These are phyloP conservation scores for Pangasius djambal DNA, from an alignment of 2,797 vertebrate species.

Conservation along the genomic window DNA sequence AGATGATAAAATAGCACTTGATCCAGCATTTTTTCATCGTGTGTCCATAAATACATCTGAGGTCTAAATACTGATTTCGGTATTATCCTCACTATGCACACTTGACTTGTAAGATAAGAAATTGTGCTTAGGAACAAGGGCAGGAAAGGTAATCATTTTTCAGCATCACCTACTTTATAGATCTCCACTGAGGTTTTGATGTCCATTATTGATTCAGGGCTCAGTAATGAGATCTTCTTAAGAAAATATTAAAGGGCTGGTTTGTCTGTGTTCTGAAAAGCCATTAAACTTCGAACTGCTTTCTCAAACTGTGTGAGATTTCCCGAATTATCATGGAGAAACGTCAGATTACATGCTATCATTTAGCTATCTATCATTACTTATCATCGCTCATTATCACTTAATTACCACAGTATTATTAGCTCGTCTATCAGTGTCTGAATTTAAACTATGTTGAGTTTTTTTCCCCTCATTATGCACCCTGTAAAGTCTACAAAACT, in stretches of 20 bases:
- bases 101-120: neutral
- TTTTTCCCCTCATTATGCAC: neutral
- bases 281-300: neutral
- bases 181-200: neutral
- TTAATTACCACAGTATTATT: neutral
- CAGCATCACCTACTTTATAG: neutral
- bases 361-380: neutral
- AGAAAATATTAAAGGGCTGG: slow-evolving; percentile 11
- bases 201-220: slow-evolving; percentile 2
- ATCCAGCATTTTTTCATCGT: neutral
- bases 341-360: neutral
- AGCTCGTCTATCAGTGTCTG: neutral
- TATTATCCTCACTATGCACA: too few relatives aligned
- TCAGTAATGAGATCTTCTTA: neutral
- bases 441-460: neutral
- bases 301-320: neutral
- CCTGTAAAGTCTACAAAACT: neutral
- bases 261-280: neutral
- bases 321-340: neutral
- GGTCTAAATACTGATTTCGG: neutral
- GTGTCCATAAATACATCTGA: neutral
- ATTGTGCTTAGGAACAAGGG: too few relatives aligned
- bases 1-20: neutral
- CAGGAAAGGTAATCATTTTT: neutral
- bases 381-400: neutral